Percentiles rank a stretch among this genome's conserved stretches.
Evolutionary conservation across 1,140 invertebrate species (phyloP).

Genomic region (Bombyx mori): ASM3026992v2 NC_085119.1:13423001-13423500

Average conservation of each 20-base stretch:
- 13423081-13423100: conserved; percentile 27
- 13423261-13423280: conserved; percentile 38
- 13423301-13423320: conserved; percentile 13
- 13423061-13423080: conserved; percentile 47
- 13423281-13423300: conserved; percentile 24
- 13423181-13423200: conserved; percentile 36
- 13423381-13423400: conserved; percentile 87
- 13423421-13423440: conserved; percentile 93
- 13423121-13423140: conserved; percentile 20
- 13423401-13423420: conserved; percentile 90
- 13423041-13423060: conserved; percentile 50
- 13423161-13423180: conserved; percentile 46
- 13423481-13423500: conserved; percentile 66
- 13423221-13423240: conserved; percentile 30
- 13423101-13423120: conserved; percentile 18
- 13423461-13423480: conserved; percentile 93
- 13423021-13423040: conserved; percentile 43
- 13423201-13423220: conserved; percentile 43
- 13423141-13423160: conserved; percentile 47
- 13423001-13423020: conserved; percentile 35
- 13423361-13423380: conserved; percentile 76
- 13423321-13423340: neutral
- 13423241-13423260: conserved; percentile 41
- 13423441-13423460: conserved; percentile 96
- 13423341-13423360: conserved; percentile 43